Percentiles rank a stretch among this genome's conserved stretches.
These are phyloP conservation scores for Entomyzon cyanotis DNA, from an alignment of 2,113 vertebrate genomes.

Conservation along the genomic window DNA sequence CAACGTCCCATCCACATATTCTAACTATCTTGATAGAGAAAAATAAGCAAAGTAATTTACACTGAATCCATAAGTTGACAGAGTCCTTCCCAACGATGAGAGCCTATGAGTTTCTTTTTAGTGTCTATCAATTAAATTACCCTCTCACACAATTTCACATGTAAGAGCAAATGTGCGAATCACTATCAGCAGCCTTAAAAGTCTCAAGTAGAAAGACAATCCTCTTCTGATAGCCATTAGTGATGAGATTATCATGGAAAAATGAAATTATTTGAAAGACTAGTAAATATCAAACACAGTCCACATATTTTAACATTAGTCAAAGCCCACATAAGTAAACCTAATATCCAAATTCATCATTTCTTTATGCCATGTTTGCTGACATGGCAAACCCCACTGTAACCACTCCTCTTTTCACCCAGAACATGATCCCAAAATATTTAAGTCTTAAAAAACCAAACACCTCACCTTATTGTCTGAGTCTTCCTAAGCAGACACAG, in stretches of 20 bases:
- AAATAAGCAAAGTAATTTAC: not conserved
- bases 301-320: not conserved
- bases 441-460: not conserved
- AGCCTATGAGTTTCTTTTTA: not conserved
- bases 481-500: not conserved
- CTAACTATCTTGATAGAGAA: not conserved
- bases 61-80: not conserved
- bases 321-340: not conserved
- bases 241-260: accelerated
- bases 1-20: not conserved
- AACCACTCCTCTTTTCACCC: not conserved
- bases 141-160: not conserved
- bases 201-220: not conserved
- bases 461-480: not conserved
- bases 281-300: not conserved
- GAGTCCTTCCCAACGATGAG: not conserved
- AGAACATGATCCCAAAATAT: not conserved
- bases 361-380: not conserved
- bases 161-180: not conserved
- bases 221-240: not conserved
- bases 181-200: not conserved
- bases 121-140: not conserved
- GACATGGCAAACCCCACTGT: not conserved
- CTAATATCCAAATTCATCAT: not conserved
- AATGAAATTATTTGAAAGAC: not conserved